Conservation (phyloP, 2,888 invertebrate species). For the Pogonocherus hispidulus region DNA sequence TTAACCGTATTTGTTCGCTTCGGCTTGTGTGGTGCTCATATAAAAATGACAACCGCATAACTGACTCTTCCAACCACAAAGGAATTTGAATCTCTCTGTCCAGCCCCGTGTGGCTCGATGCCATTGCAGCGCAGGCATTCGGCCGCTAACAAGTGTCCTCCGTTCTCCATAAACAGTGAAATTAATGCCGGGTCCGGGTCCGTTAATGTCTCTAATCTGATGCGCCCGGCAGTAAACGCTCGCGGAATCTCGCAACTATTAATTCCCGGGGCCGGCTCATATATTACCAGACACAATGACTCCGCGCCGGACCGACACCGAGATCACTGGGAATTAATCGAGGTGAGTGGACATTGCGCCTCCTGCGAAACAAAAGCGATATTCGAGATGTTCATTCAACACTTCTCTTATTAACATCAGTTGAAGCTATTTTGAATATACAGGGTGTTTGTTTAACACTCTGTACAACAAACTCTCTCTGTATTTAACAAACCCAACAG, state of each 20-base stretch:
- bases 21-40: slow-evolving; percentile 34
- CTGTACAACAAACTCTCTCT: too few relatives aligned
- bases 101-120: slow-evolving; percentile 13
- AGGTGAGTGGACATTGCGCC: slow-evolving; percentile 42
- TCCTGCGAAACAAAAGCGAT: slow-evolving; percentile 34
- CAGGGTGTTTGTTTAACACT: too few relatives aligned
- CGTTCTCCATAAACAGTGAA: slow-evolving; percentile 65
- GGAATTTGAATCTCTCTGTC: slow-evolving; percentile 41
- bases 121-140: slow-evolving; percentile 51
- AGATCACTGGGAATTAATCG: slow-evolving; percentile 53
- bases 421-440: too few relatives aligned
- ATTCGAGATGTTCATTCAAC: not conserved
- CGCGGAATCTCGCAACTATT: slow-evolving; percentile 68
- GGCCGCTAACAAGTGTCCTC: slow-evolving; percentile 58
- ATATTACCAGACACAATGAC: slow-evolving; percentile 65
- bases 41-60: slow-evolving; percentile 39
- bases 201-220: slow-evolving; percentile 69
- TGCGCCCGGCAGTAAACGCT: slow-evolving; percentile 66
- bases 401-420: too few relatives aligned
- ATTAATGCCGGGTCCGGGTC: slow-evolving; percentile 66
- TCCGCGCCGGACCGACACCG: slow-evolving; percentile 46
- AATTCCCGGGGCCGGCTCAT: slow-evolving; percentile 65
- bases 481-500: too few relatives aligned
- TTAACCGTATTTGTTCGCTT: not conserved
- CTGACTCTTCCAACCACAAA: slow-evolving; percentile 39